Conservation (phyloP, 2,113 vertebrate species). For the Pristiophorus japonicus region DNA sequence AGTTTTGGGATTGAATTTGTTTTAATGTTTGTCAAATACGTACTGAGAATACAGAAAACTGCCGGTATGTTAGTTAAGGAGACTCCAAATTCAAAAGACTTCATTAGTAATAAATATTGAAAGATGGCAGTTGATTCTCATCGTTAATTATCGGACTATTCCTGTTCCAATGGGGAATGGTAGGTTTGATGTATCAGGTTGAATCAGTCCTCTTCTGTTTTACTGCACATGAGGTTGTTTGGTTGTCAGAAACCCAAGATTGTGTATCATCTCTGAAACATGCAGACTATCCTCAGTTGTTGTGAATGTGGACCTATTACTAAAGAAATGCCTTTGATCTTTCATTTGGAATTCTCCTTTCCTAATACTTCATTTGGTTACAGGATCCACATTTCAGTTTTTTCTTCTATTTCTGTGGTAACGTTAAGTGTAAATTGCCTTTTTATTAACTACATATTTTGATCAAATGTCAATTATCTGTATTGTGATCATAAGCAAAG, state of each 20-base stretch:
- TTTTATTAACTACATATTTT: background rate
- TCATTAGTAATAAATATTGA: too few relatives aligned
- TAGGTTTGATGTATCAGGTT: background rate
- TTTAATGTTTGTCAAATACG: too few relatives aligned
- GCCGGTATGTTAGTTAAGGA: too few relatives aligned
- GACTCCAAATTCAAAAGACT: background rate
- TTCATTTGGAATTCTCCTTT: background rate
- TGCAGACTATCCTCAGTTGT: background rate
- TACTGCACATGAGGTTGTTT: background rate
- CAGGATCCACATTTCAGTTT: background rate
- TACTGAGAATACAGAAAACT: too few relatives aligned
- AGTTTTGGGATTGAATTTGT: too few relatives aligned
- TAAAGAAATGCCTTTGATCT: background rate
- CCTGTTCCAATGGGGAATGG: background rate
- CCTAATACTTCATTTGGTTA: background rate
- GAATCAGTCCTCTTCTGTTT: background rate
- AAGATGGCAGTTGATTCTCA: background rate
- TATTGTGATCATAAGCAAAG: background rate
- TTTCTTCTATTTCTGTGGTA: background rate
- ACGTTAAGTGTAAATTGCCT: background rate
- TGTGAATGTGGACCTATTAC: background rate
- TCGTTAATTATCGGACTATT: background rate
- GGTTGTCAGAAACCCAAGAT: background rate
- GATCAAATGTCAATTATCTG: slow-evolving; percentile 1
- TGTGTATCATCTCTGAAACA: background rate